phyloP scores from a whole-genome alignment of 2,113 vertebrate genomes.

The Chamaetylas fuelleborni region DNA sequence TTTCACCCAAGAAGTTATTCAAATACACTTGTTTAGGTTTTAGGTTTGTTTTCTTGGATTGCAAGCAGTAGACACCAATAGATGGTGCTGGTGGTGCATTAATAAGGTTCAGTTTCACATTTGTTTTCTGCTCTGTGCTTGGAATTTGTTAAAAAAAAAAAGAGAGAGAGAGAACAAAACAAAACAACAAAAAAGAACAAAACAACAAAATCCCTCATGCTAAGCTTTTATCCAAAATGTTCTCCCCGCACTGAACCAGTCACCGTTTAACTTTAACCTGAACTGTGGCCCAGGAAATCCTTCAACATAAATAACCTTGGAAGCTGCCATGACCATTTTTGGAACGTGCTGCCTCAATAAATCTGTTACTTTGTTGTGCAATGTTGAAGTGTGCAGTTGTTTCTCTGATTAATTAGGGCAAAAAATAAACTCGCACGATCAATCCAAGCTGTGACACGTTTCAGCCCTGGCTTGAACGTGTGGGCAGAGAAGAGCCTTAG shows the following conservation, averaged over 20 bases:
- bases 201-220: slow-evolving; percentile 37
- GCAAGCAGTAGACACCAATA: not conserved
- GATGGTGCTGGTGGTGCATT: slow-evolving; percentile 62
- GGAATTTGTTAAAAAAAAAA: not conserved
- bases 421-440: slow-evolving; percentile 59
- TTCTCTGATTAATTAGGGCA: slow-evolving; percentile 67
- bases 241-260: slow-evolving; percentile 28
- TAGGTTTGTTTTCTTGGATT: not conserved
- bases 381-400: slow-evolving; percentile 49
- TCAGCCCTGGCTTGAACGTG: slow-evolving; percentile 35
- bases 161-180: not conserved
- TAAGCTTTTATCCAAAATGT: slow-evolving; percentile 46
- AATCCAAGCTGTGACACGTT: slow-evolving; percentile 56
- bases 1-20: not conserved
- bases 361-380: slow-evolving; percentile 66
- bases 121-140: slow-evolving; percentile 28
- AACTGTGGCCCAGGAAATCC: slow-evolving; percentile 59
- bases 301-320: slow-evolving; percentile 58
- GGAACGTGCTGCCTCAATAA: slow-evolving; percentile 45
- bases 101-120: not conserved
- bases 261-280: slow-evolving; percentile 50
- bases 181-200: not conserved
- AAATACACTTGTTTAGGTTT: not conserved
- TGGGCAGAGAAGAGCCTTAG: not conserved
- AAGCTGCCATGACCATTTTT: slow-evolving; percentile 50